Conservation (phyloP, 2,113 vertebrate species). For the Pantherophis guttatus region DNA sequence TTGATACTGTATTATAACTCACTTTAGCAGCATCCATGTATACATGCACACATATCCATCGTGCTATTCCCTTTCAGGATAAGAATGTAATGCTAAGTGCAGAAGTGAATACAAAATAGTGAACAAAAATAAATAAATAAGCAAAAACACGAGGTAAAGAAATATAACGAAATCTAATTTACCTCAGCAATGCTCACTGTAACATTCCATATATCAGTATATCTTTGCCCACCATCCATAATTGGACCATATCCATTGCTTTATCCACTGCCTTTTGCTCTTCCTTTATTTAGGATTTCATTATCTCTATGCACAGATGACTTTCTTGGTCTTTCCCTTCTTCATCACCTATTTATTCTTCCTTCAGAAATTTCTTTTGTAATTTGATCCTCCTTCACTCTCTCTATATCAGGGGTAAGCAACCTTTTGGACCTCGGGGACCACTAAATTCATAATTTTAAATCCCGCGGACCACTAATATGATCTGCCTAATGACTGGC, state of each 20-base stretch:
- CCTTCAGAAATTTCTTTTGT: neutral
- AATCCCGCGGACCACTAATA: too few relatives aligned
- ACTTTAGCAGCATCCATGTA: neutral
- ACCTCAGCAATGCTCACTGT: neutral
- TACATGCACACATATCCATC: neutral
- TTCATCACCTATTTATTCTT: neutral
- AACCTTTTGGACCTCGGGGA: too few relatives aligned
- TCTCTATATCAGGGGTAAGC: neutral
- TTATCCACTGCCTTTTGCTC: neutral
- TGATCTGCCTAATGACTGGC: too few relatives aligned
- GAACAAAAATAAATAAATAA: neutral
- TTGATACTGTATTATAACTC: conserved; percentile 2
- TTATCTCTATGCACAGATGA: neutral
- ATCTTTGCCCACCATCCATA: neutral
- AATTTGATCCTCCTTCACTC: neutral
- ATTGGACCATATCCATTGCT: neutral
- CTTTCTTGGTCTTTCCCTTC: neutral
- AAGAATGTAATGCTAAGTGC: neutral
- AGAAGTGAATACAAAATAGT: neutral
- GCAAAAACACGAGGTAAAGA: neutral
- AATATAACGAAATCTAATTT: neutral
- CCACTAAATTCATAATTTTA: too few relatives aligned
- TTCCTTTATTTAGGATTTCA: neutral
- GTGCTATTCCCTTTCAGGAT: neutral
- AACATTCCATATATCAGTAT: neutral